These are phyloP conservation scores for Melinaea marsaeus DNA, from an alignment of 2,888 invertebrate genomes.

Conservation along the genomic window DNA sequence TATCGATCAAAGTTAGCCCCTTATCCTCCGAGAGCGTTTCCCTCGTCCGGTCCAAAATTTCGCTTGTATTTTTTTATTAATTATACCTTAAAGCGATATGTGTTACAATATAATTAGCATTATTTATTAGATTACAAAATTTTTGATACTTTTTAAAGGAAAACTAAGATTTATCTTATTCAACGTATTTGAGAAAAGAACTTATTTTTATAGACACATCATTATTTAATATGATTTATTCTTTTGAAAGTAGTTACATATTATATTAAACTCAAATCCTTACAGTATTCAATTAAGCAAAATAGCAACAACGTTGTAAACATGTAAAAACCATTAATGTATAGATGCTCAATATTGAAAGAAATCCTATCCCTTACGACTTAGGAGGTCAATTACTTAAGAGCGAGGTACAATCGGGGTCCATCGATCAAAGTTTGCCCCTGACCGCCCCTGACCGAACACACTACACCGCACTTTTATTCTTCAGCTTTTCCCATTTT, in stretches of 20 bases:
- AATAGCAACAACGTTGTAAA: conserved; percentile 6
- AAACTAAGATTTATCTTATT: too few species aligned
- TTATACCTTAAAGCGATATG: background rate
- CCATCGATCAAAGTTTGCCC: conserved; percentile 72
- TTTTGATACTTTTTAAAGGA: too few species aligned
- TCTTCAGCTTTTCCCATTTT: conserved; percentile 37
- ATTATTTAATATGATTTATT: too few species aligned
- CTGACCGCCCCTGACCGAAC: conserved; percentile 32
- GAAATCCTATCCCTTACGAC: conserved; percentile 5
- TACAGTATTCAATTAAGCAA: background rate
- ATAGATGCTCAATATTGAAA: conserved; percentile 3
- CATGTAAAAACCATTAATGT: too few species aligned
- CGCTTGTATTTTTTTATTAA: background rate
- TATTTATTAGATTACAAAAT: too few species aligned
- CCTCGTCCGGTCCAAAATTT: background rate
- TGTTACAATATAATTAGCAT: too few species aligned
- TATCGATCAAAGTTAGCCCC: conserved; percentile 55
- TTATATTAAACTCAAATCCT: too few species aligned
- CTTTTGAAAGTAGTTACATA: too few species aligned
- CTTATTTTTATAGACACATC: too few species aligned
- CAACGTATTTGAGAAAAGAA: too few species aligned
- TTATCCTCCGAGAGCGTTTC: background rate
- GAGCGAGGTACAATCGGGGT: conserved; percentile 30
- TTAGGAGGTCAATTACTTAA: conserved; percentile 9
- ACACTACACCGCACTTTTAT: conserved; percentile 4